Evolutionary conservation across 1,140 invertebrate species (phyloP), one percentile per base, ranked within the genome.

Genomic region (Drosophila athabasca): DNA sequence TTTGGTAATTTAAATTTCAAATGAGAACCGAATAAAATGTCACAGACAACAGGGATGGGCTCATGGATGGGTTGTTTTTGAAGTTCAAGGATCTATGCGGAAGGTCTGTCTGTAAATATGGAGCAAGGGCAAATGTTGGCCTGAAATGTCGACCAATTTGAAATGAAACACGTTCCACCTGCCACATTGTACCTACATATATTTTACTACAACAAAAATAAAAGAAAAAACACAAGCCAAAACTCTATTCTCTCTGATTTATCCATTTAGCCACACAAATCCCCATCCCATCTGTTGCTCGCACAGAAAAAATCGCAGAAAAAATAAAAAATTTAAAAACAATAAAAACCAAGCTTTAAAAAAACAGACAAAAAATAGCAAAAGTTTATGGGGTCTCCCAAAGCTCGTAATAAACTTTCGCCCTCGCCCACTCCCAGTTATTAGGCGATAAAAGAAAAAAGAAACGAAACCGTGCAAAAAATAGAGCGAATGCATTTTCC

Each of bases 401-500:
- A 39, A 65, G 58, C 48, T 13, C 35, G 59, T 57, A 22, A 80
- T 77, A 71, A 74, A 87, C 61, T 81, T 71, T 17, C 59, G 17
- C 17, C 1, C 17, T 19, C 17, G 17, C 62, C 62, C 2, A 2
- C 31, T 2, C 31, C 8, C 9, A 58, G 67, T 77, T 85, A 80
- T 85, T 69, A 73, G 48, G 41, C 60, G 52, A 72, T 73, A 66
- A 73, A 79, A 76, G 49, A 6, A 31, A 50, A 3, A 57, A 73
- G 72, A 80, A 72, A 19, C 17, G 41, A 24, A 69, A 26, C 24
- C 31, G 26, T 68, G 64, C 35, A 41, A 68, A 46, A 53, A 68
- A 55, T 39, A 39, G 11, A 13, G 11, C 8, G 31, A 68, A 66
- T 62, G 44, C 54, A 59, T 45, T 59, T 71, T 66, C 49, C 76